Evolutionary conservation across 2,113 vertebrate species (phyloP).

Genomic region (Bufo gargarizans): DNA sequence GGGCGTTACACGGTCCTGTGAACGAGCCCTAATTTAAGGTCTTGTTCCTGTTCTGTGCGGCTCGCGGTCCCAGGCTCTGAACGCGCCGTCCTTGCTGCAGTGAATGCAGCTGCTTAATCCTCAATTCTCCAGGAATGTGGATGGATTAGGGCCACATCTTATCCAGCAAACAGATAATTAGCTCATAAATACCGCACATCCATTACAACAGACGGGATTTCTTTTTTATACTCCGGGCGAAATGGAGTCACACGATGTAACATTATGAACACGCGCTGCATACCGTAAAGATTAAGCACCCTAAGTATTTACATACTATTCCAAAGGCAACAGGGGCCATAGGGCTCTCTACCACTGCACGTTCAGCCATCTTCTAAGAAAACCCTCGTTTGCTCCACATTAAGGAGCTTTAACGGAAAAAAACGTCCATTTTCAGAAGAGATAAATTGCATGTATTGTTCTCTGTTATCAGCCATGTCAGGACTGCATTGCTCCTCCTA

Average conservation of each 20-base stretch:
- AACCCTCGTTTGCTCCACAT: neutral
- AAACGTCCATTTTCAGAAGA: neutral
- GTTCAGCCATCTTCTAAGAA: neutral
- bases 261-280: constrained; percentile 1
- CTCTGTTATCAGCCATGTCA: neutral
- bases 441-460: neutral
- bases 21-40: too few relatives aligned
- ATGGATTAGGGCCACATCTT: constrained; percentile 17
- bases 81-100: neutral
- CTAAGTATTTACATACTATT: constrained; percentile 5
- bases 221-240: neutral
- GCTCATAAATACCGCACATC: constrained; percentile 2
- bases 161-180: constrained; percentile 27
- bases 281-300: constrained; percentile 22
- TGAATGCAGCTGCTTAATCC: constrained; percentile 20
- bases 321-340: neutral
- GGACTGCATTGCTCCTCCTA: neutral
- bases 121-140: neutral
- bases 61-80: neutral
- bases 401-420: neutral
- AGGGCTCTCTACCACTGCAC: neutral
- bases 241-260: neutral
- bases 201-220: neutral
- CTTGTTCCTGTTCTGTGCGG: too few relatives aligned
- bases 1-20: too few relatives aligned